Evolutionary conservation across 2,113 vertebrate species (phyloP).

Genomic region (Paramisgurnus dabryanus): DNA sequence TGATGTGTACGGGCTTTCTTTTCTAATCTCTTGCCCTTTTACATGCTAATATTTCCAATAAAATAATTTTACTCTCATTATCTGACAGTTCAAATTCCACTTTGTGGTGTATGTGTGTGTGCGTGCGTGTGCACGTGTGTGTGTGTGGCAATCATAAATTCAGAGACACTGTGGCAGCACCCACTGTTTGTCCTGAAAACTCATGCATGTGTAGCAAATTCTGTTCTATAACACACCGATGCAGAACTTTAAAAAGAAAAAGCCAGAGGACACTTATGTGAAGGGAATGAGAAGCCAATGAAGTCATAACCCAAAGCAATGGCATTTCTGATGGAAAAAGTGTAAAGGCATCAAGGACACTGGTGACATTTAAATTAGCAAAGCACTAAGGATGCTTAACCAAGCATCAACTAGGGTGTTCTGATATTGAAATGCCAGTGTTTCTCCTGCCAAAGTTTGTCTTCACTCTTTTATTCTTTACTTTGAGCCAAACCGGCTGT

Average conservation of each 20-base stretch:
- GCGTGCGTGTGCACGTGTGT: too few relatives aligned
- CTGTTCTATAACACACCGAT: background rate
- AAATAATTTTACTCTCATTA: background rate
- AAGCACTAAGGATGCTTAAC: constrained; percentile 3
- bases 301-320: constrained; percentile 13
- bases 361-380: constrained; percentile 40
- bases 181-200: background rate
- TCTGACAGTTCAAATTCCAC: background rate
- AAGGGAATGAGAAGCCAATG: background rate
- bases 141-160: background rate
- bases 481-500: constrained; percentile 32
- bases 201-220: background rate
- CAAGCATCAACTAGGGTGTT: constrained; percentile 16
- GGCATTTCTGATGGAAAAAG: constrained; percentile 19
- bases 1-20: too few relatives aligned
- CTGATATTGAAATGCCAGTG: constrained; percentile 21
- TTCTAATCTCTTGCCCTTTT: background rate
- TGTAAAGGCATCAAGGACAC: constrained; percentile 30
- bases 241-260: background rate
- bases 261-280: background rate
- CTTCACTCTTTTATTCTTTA: background rate
- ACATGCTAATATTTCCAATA: background rate
- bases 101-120: background rate
- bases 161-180: background rate
- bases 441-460: background rate